Evolutionary conservation across 2,113 vertebrate species (phyloP), one percentile per base, ranked within the genome.

Genomic region (Dendropsophus ebraccatus): DNA sequence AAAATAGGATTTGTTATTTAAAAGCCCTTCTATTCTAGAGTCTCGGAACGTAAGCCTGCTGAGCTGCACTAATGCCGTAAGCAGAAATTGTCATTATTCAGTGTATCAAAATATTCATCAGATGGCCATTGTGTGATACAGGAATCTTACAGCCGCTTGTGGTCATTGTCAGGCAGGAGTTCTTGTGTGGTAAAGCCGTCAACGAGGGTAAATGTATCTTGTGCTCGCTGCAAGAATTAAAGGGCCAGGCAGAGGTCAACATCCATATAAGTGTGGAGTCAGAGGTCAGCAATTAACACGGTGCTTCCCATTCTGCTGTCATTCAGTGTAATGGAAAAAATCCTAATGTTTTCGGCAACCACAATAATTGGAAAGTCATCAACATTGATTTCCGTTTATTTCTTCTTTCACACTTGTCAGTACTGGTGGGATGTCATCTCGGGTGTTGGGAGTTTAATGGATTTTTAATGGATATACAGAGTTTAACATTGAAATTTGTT

Each of bases 231-330:
- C 35, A 47, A 30, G 77, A n/a, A 77, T 70, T 81, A 80, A 81
- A 74, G 73, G 69, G 77, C 13, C 37, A 78, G 37, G 23, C 49
- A 62, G 54, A 81, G 77, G 77, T 87, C 85, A 87, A 73, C 37
- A 74, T 81, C 77, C 37, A 4, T 81, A 56, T 81, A 86, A 86
- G 65, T 47, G 35, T 7, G 14, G 76, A 21, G 84, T 86, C 52
- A 81, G 23, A 81, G 85, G 52, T 81, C 52, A 81, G 85, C 85
- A 87, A 87, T 87, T 81, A 87, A 80, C 85, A 73, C 25, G 69
- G 67, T 23, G 37, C 77, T 65, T 58, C 45, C 77, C 52, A 81
- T 74, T 87, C 78, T 73, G 25, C 21, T 78, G 54, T 60, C 84
- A 85, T 69, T 85, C 75, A 70, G 77, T 17, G 35, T 7, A 80